These are phyloP conservation scores for Proctacanthus coquilletti DNA, from an alignment of 1,140 invertebrate species.

Conservation along the genomic window DNA sequence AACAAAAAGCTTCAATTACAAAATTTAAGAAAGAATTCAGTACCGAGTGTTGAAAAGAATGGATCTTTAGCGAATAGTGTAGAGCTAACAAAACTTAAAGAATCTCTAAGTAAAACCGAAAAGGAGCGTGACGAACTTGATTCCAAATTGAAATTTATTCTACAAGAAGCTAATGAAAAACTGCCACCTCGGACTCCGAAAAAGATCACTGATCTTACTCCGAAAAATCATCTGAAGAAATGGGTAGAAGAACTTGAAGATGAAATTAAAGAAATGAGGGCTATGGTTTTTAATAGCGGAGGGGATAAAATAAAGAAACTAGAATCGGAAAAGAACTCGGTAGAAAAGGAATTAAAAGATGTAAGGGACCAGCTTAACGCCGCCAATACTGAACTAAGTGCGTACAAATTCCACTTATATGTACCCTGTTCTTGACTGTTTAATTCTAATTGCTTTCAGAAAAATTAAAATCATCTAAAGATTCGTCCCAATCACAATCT, in stretches of 20 bases:
- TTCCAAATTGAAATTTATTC: conserved; percentile 17
- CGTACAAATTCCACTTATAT: conserved; percentile 4
- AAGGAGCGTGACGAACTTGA: conserved; percentile 20
- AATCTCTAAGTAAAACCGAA: conserved; percentile 13
- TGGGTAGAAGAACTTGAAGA: conserved; percentile 29
- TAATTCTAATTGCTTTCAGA: no score
- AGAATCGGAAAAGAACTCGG: conserved; percentile 15
- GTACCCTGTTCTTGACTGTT: no score
- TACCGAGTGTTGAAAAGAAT: conserved; percentile 12
- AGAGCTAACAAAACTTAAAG: conserved; percentile 16
- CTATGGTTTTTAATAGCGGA: conserved; percentile 15
- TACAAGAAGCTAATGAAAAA: conserved; percentile 18
- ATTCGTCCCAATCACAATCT: not conserved
- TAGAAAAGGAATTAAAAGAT: conserved; percentile 21
- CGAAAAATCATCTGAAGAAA: conserved; percentile 26
- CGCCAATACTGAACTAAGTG: conserved; percentile 20
- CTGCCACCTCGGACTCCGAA: conserved; percentile 19
- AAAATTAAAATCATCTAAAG: not conserved
- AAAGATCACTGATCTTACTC: conserved; percentile 22
- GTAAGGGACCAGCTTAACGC: conserved; percentile 17
- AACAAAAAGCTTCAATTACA: conserved; percentile 45
- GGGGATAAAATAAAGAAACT: conserved; percentile 17
- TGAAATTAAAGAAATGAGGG: conserved; percentile 24
- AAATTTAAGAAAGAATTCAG: conserved; percentile 10
- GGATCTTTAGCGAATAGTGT: conserved; percentile 4